Evolutionary conservation across 2,888 invertebrate genomes (phyloP).

Genomic region (Hymenopus coronatus): DNA sequence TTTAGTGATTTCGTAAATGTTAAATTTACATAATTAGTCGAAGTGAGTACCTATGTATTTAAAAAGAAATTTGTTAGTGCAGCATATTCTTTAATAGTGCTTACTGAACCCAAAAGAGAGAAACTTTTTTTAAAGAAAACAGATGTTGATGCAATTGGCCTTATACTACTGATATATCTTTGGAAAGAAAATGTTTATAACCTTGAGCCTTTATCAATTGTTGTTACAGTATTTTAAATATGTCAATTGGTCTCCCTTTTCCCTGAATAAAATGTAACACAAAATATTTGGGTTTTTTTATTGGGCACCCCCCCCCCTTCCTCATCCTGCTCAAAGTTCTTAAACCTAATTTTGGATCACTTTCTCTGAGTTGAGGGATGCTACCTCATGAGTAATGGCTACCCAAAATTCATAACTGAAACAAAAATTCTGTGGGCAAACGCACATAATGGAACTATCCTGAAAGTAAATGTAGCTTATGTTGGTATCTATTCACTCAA

Average conservation of each 20-base stretch:
- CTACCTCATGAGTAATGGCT: too few species aligned
- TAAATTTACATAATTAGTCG: not conserved
- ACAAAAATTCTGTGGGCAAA: too few species aligned
- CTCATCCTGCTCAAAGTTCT: too few species aligned
- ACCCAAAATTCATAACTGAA: too few species aligned
- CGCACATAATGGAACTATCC: too few species aligned
- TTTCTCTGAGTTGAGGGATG: too few species aligned
- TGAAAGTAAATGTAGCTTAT: too few species aligned
- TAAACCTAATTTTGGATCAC: not conserved
- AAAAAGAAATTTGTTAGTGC: not conserved
- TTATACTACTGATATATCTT: not conserved
- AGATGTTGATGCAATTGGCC: not conserved
- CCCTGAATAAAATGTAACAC: slow-evolving; percentile 10
- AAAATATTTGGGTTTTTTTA: not conserved
- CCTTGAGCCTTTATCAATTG: not conserved
- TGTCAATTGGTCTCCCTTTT: slow-evolving; percentile 16
- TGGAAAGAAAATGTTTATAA: not conserved
- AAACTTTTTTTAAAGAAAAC: not conserved
- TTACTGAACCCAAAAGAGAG: not conserved
- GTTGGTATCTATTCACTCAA: too few species aligned
- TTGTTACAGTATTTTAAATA: slow-evolving; percentile 18
- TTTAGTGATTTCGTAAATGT: slow-evolving; percentile 7
- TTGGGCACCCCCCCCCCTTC: too few species aligned
- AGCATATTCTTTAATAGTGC: slow-evolving; percentile 1
- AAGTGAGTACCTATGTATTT: not conserved